Conservation (phyloP, 2,888 invertebrate genomes). For the Cataglyphis rosenhaueri region DNA sequence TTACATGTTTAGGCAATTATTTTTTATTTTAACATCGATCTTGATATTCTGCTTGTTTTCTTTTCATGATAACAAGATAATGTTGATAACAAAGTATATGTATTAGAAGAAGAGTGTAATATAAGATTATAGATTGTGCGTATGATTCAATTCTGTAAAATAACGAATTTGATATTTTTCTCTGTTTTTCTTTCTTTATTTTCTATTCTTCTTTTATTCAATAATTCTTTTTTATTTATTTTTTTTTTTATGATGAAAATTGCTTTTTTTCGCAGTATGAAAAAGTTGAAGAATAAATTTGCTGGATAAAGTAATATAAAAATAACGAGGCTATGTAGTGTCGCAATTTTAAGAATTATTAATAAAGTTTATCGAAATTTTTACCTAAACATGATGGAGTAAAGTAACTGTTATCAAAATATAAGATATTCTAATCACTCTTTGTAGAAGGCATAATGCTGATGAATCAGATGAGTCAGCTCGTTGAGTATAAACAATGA, state of each 20-base stretch:
- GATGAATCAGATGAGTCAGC: slow-evolving; percentile 37
- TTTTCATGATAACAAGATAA: neutral
- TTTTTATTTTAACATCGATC: slow-evolving; percentile 24
- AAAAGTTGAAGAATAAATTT: neutral
- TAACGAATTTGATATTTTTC: slow-evolving; percentile 30
- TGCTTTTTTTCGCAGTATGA: neutral
- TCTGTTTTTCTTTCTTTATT: neutral
- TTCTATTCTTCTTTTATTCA: neutral
- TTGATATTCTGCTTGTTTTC: neutral
- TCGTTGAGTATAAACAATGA: slow-evolving; percentile 30
- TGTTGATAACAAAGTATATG: slow-evolving; percentile 19
- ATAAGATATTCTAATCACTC: neutral
- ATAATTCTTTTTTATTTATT: neutral
- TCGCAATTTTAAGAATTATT: neutral
- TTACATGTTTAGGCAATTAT: neutral
- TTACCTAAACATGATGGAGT: neutral
- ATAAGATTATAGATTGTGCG: neutral
- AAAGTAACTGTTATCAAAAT: neutral
- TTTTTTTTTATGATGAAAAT: neutral
- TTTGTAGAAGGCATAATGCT: neutral
- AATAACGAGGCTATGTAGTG: neutral
- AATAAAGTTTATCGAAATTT: neutral
- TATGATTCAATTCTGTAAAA: slow-evolving; percentile 27
- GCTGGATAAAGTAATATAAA: neutral
- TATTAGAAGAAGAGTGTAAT: slow-evolving; percentile 5